phyloP scores from a whole-genome alignment of 2,113 vertebrate genomes.

The Zosterops lateralis region DNA sequence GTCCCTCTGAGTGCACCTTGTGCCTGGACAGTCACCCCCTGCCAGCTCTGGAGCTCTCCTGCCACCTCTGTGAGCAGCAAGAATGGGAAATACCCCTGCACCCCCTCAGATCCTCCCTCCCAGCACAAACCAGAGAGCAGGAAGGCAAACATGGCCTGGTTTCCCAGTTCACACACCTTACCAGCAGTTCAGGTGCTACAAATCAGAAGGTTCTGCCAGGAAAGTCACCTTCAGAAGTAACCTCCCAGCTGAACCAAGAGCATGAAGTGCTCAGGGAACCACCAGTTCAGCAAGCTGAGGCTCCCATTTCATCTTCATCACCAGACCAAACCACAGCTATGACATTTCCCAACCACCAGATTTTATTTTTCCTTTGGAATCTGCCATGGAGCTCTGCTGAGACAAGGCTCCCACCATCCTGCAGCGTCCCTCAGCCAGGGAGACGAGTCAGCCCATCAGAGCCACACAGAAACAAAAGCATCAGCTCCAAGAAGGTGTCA shows the following conservation, averaged over 20 bases:
- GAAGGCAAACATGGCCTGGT: neutral
- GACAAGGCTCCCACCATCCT: constrained; percentile 43
- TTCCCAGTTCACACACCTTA: neutral
- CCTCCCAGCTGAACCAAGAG: neutral
- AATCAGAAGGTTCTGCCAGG: neutral
- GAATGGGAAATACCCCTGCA: fast-evolving
- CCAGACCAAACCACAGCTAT: constrained; percentile 22
- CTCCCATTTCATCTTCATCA: constrained; percentile 8
- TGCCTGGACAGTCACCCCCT: neutral
- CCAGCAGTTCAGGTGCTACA: neutral
- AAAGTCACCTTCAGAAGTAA: constrained; percentile 48
- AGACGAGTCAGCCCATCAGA: constrained; percentile 29
- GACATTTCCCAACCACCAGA: constrained; percentile 50
- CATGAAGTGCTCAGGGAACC: neutral
- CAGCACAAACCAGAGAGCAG: neutral
- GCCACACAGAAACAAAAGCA: constrained; percentile 14
- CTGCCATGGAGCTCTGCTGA: constrained; percentile 42
- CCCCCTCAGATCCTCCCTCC: fast-evolving
- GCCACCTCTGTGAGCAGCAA: fast-evolving
- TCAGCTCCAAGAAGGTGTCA: constrained; percentile 64
- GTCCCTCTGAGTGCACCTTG: neutral
- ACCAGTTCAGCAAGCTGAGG: neutral
- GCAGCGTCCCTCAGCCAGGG: constrained; percentile 27
- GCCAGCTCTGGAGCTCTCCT: neutral
- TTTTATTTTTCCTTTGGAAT: constrained; percentile 46